Conservation (phyloP, 2,888 invertebrate genomes). For the Augochlorella aurata region DNA sequence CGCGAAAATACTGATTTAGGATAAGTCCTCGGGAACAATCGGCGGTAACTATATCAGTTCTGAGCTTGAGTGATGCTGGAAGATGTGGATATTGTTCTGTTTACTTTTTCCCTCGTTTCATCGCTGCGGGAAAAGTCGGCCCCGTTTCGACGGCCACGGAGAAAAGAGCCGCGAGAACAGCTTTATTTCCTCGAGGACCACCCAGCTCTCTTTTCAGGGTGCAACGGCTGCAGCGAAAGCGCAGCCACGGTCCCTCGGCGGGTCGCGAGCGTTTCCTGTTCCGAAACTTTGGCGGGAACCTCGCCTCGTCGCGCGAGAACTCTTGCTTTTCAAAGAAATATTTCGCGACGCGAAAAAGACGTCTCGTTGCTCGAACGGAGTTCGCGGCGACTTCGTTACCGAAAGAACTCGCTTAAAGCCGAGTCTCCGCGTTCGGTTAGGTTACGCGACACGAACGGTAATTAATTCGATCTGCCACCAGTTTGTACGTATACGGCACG, state of each 20-base stretch:
- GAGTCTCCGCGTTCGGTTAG: background rate
- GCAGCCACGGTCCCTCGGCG: background rate
- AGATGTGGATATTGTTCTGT: no score
- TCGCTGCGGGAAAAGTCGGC: constrained; percentile 32
- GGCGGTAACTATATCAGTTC: no score
- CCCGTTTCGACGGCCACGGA: constrained; percentile 14
- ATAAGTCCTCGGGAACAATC: no score
- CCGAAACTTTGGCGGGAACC: background rate
- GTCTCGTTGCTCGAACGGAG: background rate
- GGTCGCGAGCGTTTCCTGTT: background rate
- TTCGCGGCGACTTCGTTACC: background rate
- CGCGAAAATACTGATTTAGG: no score
- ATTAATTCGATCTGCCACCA: background rate
- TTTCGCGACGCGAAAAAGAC: background rate
- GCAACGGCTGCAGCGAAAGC: background rate
- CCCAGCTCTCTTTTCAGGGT: background rate
- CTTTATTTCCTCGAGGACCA: constrained; percentile 12
- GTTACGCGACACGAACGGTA: background rate
- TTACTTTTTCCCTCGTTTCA: background rate
- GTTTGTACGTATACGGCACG: background rate
- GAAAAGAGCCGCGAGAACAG: background rate
- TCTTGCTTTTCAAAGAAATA: background rate
- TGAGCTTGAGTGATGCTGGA: no score
- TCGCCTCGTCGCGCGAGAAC: background rate
- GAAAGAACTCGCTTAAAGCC: background rate